Conservation (phyloP, 2,888 invertebrate species). For the Buathra laborator region DNA sequence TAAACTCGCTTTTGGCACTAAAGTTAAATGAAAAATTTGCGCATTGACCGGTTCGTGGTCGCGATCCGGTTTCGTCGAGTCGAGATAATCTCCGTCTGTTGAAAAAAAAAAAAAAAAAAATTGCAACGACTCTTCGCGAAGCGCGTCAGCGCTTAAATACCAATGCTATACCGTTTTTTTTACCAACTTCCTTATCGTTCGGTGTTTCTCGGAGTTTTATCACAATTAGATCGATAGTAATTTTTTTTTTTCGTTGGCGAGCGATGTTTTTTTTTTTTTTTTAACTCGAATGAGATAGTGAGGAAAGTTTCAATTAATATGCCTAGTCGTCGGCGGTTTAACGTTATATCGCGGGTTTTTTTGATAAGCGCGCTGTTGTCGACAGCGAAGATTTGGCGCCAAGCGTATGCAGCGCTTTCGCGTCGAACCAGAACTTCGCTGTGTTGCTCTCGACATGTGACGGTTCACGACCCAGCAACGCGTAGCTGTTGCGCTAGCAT, state of each 20-base stretch:
- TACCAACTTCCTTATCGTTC: slow-evolving; percentile 8
- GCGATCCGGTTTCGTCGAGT: slow-evolving; percentile 63
- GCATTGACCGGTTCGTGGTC: slow-evolving; percentile 52
- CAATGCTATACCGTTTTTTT: slow-evolving; percentile 25
- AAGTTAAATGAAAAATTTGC: neutral
- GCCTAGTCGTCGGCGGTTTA: neutral
- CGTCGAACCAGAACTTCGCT: slow-evolving; percentile 8
- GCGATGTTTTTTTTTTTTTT: slow-evolving; percentile 14
- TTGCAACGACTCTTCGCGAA: neutral
- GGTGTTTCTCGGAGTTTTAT: neutral
- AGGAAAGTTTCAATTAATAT: slow-evolving; percentile 3
- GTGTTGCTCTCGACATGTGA: slow-evolving; percentile 3
- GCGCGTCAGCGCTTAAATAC: slow-evolving; percentile 46
- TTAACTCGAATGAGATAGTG: neutral
- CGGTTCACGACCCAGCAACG: slow-evolving; percentile 47
- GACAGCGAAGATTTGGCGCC: slow-evolving; percentile 56
- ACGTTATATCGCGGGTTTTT: neutral
- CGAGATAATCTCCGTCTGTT: slow-evolving; percentile 49
- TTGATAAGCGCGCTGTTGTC: slow-evolving; percentile 18
- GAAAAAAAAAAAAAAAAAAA: slow-evolving; percentile 14
- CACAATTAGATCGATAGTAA: neutral
- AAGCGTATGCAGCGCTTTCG: slow-evolving; percentile 49
- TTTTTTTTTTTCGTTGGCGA: slow-evolving; percentile 13
- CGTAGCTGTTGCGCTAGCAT: neutral
- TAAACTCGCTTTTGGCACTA: too few relatives aligned